Conservation (phyloP, 2,888 invertebrate species). For the Polydrusus tereticollis region DNA sequence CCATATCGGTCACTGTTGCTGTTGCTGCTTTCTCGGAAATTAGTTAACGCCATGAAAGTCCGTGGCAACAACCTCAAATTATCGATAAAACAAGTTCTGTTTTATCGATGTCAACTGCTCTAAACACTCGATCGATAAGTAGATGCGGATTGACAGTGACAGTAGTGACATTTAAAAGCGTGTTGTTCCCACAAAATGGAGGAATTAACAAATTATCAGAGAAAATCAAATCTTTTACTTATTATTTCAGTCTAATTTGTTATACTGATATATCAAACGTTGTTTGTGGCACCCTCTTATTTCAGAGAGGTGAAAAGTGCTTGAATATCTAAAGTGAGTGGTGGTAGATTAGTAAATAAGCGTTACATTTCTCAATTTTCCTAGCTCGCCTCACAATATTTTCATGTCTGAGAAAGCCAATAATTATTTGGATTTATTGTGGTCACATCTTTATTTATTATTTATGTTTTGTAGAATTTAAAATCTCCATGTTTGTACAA, state of each 20-base stretch:
- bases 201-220: not conserved
- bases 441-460: not conserved
- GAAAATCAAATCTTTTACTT: not conserved
- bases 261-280: not conserved
- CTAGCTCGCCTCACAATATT: slow-evolving; percentile 16
- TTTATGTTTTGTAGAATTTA: not conserved
- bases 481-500: slow-evolving; percentile 1
- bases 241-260: not conserved
- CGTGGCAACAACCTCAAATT: not conserved
- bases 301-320: slow-evolving; percentile 9
- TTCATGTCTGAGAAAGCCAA: not conserved
- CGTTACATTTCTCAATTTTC: slow-evolving; percentile 7
- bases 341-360: slow-evolving; percentile 19
- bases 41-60: not conserved
- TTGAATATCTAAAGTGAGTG: slow-evolving; percentile 23
- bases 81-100: not conserved
- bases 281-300: not conserved
- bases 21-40: no score
- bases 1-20: no score
- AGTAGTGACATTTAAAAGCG: slow-evolving; percentile 4
- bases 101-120: not conserved
- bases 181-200: slow-evolving; percentile 22
- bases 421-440: not conserved
- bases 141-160: slow-evolving; percentile 13
- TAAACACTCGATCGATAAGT: not conserved